These are phyloP conservation scores for Clarias platycephalus DNA, from an alignment of 2,797 vertebrate genomes.

Conservation along the genomic window DNA sequence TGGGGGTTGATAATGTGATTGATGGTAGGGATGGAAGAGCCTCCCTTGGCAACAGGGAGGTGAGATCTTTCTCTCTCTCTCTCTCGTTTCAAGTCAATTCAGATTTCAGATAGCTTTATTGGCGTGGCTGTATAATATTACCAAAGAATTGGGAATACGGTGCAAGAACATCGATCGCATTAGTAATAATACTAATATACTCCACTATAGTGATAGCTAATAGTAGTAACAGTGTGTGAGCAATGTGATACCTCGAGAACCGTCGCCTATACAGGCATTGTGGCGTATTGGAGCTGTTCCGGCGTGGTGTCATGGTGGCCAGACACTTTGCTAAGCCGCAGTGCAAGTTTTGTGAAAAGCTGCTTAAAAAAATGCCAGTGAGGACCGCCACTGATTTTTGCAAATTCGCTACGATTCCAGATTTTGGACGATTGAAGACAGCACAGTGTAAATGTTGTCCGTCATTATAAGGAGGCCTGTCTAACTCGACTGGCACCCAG, in stretches of 20 bases:
- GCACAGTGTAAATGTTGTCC: background rate
- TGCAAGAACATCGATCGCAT: background rate
- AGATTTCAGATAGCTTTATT: background rate
- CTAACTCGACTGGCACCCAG: background rate
- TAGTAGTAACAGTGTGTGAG: background rate
- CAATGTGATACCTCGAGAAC: no score
- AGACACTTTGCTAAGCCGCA: background rate
- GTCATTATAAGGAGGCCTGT: background rate
- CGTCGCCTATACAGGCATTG: background rate
- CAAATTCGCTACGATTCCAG: background rate
- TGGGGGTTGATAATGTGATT: slow-evolving; percentile 40
- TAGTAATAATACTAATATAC: background rate
- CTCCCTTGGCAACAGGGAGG: slow-evolving; percentile 33
- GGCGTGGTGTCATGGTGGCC: background rate
- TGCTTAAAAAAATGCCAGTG: background rate
- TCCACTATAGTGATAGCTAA: background rate
- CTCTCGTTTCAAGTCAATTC: background rate
- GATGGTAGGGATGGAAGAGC: slow-evolving; percentile 37
- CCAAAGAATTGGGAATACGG: background rate
- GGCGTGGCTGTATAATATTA: background rate
- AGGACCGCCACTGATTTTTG: background rate
- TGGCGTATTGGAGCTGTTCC: background rate
- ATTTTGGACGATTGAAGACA: background rate
- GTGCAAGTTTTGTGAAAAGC: background rate
- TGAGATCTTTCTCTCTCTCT: slow-evolving; percentile 20